Evolutionary conservation across 2,888 invertebrate genomes (phyloP), one percentile per base, ranked within the genome.

Genomic region (Tinea trinotella): DNA sequence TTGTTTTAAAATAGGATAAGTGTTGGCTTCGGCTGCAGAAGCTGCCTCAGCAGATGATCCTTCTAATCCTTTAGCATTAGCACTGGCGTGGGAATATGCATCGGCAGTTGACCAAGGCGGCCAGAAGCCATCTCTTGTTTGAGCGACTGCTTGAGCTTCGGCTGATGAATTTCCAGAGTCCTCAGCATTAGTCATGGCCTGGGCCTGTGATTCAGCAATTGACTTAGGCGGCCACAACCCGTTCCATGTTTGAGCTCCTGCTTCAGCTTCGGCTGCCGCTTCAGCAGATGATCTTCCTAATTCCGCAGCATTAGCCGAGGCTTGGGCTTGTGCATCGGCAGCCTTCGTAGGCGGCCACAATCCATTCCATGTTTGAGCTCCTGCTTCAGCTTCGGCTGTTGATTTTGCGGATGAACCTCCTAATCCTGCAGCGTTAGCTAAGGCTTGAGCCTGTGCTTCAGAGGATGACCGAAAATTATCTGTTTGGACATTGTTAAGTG

Each of bases 361-460:
- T 30, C 30, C 30, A 30, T 2, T 30, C 30, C 30, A 30, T 30
- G 7, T 30, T 30, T 30, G n/a, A n/a, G 30, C 30, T 30, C 7
- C 2, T 4, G 40, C 40, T 40, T 40, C 3, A 12, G 40, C 40
- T 15, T 40, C 12, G 15, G 40, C 40, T 40, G 6, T 6, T 6
- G 40, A 6, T 40, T 40, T n/a, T 15, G 40, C 40, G 13, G 40
- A 12, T 40, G 40, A 40, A 13, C 15, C 15, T 3, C 40, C 40
- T 7, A 40, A 40, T 40, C 40, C 40, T 15, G 12, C 10, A 12
- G 40, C 40, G 40, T 40, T 40, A 6, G 40, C 40, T 40, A 40
- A 15, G 5, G 40, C 40, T 15, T 40, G 40, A 12, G 40, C 40
- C n/a, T 40, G 40, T 40, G 40, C 40, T 40, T 40, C n/a, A n/a